phyloP scores from a whole-genome alignment of 2,888 invertebrate genomes.

The Machimus atricapillus region DNA sequence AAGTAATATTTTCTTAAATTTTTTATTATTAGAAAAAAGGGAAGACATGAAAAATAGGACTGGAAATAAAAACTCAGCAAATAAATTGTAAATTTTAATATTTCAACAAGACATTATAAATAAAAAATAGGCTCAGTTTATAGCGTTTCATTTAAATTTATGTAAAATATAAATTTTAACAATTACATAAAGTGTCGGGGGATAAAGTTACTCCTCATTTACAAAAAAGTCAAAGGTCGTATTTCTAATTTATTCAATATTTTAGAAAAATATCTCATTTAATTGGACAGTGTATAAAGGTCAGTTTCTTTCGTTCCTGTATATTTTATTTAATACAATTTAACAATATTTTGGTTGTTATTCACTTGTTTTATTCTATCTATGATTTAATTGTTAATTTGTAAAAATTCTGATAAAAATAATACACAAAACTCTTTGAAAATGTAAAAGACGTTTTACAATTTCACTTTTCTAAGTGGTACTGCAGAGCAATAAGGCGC shows the following conservation, averaged over 20 bases:
- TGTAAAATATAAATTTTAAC: conserved; percentile 33
- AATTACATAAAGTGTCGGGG: conserved; percentile 25
- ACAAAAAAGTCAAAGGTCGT: conserved; percentile 13
- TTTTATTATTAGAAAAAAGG: neutral
- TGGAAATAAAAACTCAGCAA: neutral
- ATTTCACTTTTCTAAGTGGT: conserved; percentile 15
- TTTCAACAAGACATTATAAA: conserved; percentile 39
- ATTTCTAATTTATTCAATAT: conserved; percentile 7
- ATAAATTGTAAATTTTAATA: conserved; percentile 32
- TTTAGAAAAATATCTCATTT: conserved; percentile 33
- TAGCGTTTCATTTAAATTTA: conserved; percentile 29
- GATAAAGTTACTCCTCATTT: conserved; percentile 16
- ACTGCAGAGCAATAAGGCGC: conserved; percentile 34
- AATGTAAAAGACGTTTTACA: conserved; percentile 7
- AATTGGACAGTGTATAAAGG: conserved; percentile 22
- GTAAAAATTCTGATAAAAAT: conserved; percentile 25
- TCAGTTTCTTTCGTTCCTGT: conserved; percentile 12
- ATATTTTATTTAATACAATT: conserved; percentile 18
- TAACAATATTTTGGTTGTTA: conserved; percentile 36
- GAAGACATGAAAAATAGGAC: neutral
- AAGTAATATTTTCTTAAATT: no score
- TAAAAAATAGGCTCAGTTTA: conserved; percentile 37
- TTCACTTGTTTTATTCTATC: conserved; percentile 33
- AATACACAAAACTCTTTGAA: conserved; percentile 24
- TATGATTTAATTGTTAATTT: conserved; percentile 34